These are phyloP conservation scores for Xyrichtys novacula DNA, from an alignment of 2,797 vertebrate genomes.

Conservation along the genomic window DNA sequence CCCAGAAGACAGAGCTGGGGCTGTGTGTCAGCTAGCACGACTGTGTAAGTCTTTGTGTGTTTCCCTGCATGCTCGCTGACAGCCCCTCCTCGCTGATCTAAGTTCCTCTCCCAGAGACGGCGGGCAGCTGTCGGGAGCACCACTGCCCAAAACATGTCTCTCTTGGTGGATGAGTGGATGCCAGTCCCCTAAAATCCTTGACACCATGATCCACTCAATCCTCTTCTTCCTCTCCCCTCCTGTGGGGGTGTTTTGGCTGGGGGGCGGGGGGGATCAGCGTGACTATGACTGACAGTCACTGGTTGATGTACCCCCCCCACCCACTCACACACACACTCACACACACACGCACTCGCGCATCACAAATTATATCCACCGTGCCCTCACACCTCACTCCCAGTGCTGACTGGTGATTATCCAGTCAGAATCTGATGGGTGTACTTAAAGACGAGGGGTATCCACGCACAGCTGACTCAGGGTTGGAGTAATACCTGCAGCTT, in stretches of 20 bases:
- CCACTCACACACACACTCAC: conserved; percentile 12
- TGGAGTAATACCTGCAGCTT: conserved; percentile 29
- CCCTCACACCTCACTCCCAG: conserved; percentile 55
- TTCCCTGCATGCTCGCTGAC: conserved; percentile 60
- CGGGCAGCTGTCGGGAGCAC: conserved; percentile 92
- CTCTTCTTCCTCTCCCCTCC: conserved; percentile 22
- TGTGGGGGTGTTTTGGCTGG: conserved; percentile 21
- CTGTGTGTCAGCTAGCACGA: conserved; percentile 71
- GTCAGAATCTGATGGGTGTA: conserved; percentile 63
- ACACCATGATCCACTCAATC: conserved; percentile 82
- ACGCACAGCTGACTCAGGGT: conserved; percentile 41
- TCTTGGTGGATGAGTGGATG: conserved; percentile 91
- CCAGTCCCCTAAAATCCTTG: conserved; percentile 91
- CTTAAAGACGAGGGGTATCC: conserved; percentile 47
- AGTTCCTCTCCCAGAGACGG: conserved; percentile 91
- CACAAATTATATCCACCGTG: conserved; percentile 65
- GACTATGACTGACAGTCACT: conserved; percentile 65
- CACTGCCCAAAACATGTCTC: conserved; percentile 88
- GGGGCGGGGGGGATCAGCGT: neutral
- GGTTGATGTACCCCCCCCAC: conserved; percentile 38
- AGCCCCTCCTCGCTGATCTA: conserved; percentile 89
- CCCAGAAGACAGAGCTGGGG: conserved; percentile 66
- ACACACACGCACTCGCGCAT: conserved; percentile 21
- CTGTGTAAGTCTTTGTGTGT: conserved; percentile 70
- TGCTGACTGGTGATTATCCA: conserved; percentile 67